Base-by-base conservation (phyloP, 2,113 vertebrate species). In the Potamarius usumacintae region DNA sequence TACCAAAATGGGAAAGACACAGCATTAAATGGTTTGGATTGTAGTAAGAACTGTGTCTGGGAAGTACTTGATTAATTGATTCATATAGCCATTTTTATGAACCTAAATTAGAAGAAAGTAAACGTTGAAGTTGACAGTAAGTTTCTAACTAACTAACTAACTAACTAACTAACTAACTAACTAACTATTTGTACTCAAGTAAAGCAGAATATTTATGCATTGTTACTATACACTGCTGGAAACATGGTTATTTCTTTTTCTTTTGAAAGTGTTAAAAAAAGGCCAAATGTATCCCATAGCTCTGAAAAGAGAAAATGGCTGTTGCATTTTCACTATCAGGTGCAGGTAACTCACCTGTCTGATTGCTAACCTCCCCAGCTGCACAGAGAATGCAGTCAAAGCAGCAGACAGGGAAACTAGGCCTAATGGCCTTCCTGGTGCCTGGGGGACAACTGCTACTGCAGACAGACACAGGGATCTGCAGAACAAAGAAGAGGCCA, bases 331-430 rank as follows among this genome's bases (percentile, higher is more conserved):
- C 20, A 2, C n/a, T 69, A 20, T 27, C 63, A 65, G 50, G 17
- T 67, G 7, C 55, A 65, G 74, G 65, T 52, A 58, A 82, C 86
- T 82, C 48, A 93, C 93, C 90, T 91, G 92, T 92, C 86, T 92
- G 86, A 91, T 93, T 94, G 89, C 91, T 93, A 88, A 94, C 89
- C 88, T 92, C 90, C 77, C 92, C 92, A 90, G 92, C 90, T 86
- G 91, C 78, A 89, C 93, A 94, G 60, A 88, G 42, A 85, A 93
- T 63, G 77, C 93, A 94, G 89, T 93, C 92, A 92, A 92, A 94
- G 89, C 93, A 94, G 91, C 93, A 94, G 63, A 90, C 71, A 91
- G 91, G 92, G 87, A 89, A 92, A 52, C 89, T 91, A 55, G 90
- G 90, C 84, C 87, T 91, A 71, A 85, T 90, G 50, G 89, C 91